Evolutionary conservation across 92 coral and sea anemone genomes (phyloP).

Genomic region (Epizoanthus ramosus): DNA sequence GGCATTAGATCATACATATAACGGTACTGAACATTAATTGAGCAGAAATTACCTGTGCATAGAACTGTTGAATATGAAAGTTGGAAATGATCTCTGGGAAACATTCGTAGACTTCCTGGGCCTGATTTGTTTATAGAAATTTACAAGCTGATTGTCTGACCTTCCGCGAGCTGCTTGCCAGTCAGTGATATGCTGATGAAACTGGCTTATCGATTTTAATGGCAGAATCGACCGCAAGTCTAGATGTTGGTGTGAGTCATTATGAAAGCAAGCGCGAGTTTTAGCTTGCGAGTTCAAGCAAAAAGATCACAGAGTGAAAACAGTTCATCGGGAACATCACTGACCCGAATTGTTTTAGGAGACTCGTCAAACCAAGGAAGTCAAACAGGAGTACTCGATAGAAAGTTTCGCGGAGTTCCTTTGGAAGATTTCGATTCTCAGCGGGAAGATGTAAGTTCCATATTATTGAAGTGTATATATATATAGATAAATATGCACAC

Average conservation of each 20-base stretch:
- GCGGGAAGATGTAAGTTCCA: slow-evolving; percentile 68
- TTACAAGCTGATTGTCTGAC: slow-evolving; percentile 28
- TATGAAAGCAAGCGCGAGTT: slow-evolving; percentile 88
- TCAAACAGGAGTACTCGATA: slow-evolving; percentile 2
- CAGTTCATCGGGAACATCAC: slow-evolving; percentile 1
- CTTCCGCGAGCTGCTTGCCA: slow-evolving; percentile 17
- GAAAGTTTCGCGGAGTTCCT: slow-evolving; percentile 46
- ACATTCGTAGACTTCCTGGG: not conserved
- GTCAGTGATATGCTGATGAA: not conserved
- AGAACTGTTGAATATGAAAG: not conserved
- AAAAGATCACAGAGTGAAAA: slow-evolving; percentile 1
- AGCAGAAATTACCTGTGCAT: not conserved
- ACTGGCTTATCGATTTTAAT: slow-evolving; percentile 7
- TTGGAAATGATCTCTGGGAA: not conserved
- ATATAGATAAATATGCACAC: too few species aligned
- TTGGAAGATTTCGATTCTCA: slow-evolving; percentile 84
- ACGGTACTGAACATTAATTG: slow-evolving; percentile 5
- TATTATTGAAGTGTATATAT: not conserved
- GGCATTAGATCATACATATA: slow-evolving; percentile 1
- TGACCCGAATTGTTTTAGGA: slow-evolving; percentile 11
- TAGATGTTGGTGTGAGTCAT: slow-evolving; percentile 11
- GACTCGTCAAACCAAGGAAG: not conserved
- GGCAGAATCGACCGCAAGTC: not conserved
- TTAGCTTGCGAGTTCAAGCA: slow-evolving; percentile 47
- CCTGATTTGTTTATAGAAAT: slow-evolving; percentile 11